Evolutionary conservation across 2,888 invertebrate genomes (phyloP).

Genomic region (Spodoptera littoralis): DNA sequence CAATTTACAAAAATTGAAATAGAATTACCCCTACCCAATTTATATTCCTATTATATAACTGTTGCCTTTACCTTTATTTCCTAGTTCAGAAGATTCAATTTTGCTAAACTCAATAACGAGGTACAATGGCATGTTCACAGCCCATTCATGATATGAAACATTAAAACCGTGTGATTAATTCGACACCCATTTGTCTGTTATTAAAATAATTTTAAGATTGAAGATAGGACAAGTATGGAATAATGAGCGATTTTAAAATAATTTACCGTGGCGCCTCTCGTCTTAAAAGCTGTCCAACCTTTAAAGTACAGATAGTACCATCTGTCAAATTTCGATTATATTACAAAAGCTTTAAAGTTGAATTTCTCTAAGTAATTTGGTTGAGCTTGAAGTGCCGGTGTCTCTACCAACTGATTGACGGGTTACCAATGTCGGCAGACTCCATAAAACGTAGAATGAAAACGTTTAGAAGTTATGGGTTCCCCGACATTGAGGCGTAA

Average conservation of each 20-base stretch:
- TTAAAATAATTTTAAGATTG: constrained; percentile 53
- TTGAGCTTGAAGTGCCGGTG: too few species aligned
- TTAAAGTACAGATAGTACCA: background rate
- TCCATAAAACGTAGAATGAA: constrained; percentile 29
- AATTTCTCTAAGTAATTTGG: too few species aligned
- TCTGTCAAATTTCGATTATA: background rate
- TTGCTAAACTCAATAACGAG: background rate
- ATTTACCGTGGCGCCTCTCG: background rate
- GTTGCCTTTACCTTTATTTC: background rate
- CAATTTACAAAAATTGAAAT: too few species aligned
- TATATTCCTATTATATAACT: background rate
- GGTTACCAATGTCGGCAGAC: constrained; percentile 25
- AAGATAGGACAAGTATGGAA: constrained; percentile 31
- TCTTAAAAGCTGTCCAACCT: too few species aligned
- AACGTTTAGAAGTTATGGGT: constrained; percentile 37
- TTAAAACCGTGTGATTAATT: constrained; percentile 53
- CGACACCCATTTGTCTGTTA: constrained; percentile 44
- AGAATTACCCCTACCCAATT: too few species aligned
- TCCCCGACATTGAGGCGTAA: constrained; percentile 26
- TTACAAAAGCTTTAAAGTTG: too few species aligned
- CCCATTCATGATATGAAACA: constrained; percentile 38
- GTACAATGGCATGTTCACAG: background rate
- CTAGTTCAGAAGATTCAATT: constrained; percentile 7
- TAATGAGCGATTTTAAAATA: background rate
- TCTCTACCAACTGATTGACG: background rate